Base-by-base conservation (phyloP, 2,797 vertebrate species). In the Parambassis ranga region DNA sequence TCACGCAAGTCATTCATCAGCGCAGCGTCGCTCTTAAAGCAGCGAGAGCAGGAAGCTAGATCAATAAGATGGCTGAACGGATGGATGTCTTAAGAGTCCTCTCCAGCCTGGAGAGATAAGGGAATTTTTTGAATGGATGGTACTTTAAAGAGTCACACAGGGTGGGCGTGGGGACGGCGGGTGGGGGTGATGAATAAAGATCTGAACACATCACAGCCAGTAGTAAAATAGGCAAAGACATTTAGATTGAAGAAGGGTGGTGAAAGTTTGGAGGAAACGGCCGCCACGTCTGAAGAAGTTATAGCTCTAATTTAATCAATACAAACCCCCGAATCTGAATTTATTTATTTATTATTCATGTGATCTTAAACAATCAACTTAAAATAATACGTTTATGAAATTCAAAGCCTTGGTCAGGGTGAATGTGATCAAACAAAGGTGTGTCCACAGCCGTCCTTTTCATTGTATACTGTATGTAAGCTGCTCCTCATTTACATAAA, bases 61-160 rank as follows among this genome's bases (percentile, higher is more conserved):
- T 87, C 84, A 80, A 85, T 88, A 87, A 44, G 77, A 69, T 10
- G 60, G 67, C 70, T 77, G 70, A 79, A 63, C 28, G 15, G 75
- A 81, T 61, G 73, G 67, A 66, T 83, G 69, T 67, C 65, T 83
- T 65, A 76, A 76, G 65, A 69, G 33, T 63, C 62, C 47, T 76
- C 73, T 48, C 73, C 70, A 60, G 77, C 66, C 59, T 3, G 38
- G 43, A 64, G 60, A 67, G 74, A 80, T 66, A 51, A 79, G 65
- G 39, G 58, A 7, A 13, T 37, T 28, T 33, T 62, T 19, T 24
- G 24, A 71, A 81, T 75, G 60, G 68, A 77, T 76, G 51, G 31
- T 56, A 26, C 59, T 78, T 76, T 67, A 77, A 78, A 72, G 61
- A 71, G 65, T 38, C 64, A 49, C 65, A 24, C 58, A 27, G 59